Evolutionary conservation across 2,797 vertebrate genomes (phyloP).

Genomic region (Phalanger gymnotis): DNA sequence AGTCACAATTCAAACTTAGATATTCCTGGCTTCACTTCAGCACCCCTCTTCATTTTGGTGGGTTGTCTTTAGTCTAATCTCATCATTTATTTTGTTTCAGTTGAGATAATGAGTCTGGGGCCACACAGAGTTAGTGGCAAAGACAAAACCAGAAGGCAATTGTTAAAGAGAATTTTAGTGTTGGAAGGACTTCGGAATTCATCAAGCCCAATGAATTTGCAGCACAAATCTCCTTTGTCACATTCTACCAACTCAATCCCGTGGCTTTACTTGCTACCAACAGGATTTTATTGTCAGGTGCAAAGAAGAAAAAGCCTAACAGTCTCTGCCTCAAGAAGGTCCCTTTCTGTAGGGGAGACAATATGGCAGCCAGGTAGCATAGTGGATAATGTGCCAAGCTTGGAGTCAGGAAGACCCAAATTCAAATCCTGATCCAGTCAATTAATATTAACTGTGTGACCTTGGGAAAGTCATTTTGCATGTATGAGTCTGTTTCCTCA

Average conservation of each 20-base stretch:
- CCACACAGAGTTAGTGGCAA: not conserved
- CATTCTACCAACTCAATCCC: not conserved
- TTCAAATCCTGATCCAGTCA: not conserved
- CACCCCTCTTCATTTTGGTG: not conserved
- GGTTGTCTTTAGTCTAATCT: not conserved
- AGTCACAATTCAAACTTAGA: not conserved
- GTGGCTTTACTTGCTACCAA: not conserved
- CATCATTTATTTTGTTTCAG: not conserved
- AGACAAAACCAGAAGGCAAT: not conserved
- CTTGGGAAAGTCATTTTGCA: not conserved
- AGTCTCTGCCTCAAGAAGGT: not conserved
- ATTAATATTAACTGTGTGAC: not conserved
- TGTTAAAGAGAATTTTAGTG: not conserved
- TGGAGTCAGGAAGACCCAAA: not conserved
- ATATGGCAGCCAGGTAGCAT: not conserved
- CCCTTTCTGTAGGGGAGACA: not conserved
- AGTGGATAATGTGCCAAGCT: not conserved
- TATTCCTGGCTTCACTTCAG: not conserved
- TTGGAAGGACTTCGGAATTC: not conserved
- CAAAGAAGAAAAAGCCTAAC: not conserved
- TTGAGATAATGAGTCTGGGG: not conserved
- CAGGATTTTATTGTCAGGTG: not conserved
- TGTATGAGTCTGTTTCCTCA: not conserved
- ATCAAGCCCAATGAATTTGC: not conserved
- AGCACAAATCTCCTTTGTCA: not conserved